Conservation (phyloP, 1,140 invertebrate genomes). For the Drosophila parabipectinata region DNA sequence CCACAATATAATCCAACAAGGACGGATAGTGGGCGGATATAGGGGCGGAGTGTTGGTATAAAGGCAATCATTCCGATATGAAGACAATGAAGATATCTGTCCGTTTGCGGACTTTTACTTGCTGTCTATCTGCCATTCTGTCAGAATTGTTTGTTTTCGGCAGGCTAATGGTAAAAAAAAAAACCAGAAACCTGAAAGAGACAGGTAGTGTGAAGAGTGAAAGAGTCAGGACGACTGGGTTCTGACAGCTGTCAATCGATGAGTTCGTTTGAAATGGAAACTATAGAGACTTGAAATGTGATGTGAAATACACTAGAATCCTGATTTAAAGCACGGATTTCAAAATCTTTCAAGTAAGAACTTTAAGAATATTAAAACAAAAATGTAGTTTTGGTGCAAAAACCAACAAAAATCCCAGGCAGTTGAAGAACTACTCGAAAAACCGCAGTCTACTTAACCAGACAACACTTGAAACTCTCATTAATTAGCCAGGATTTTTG, state of each 20-base stretch:
- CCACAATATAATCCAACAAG: constrained; percentile 19
- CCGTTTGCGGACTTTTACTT: constrained; percentile 5
- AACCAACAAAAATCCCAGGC: neutral
- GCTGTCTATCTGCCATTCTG: constrained; percentile 10
- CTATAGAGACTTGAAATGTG: neutral
- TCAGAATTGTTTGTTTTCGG: constrained; percentile 32
- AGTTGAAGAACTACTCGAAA: neutral
- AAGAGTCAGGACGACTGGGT: constrained; percentile 3
- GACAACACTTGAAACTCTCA: constrained; percentile 27
- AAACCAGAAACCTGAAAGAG: neutral
- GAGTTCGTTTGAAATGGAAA: constrained; percentile 4
- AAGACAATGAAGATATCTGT: constrained; percentile 25
- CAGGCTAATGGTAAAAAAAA: neutral
- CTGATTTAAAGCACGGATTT: neutral
- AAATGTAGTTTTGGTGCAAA: neutral
- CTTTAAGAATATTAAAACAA: neutral
- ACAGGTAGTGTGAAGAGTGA: neutral
- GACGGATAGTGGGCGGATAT: neutral
- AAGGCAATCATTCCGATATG: neutral
- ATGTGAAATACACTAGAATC: neutral
- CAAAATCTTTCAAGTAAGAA: too few species aligned
- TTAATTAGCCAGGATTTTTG: constrained; percentile 38
- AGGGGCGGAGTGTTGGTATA: neutral
- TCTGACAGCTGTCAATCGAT: constrained; percentile 36
- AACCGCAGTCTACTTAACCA: constrained; percentile 19